Evolutionary conservation across 2,888 invertebrate species (phyloP), one percentile per base, ranked within the genome.

Genomic region (Rhagium mordax): DNA sequence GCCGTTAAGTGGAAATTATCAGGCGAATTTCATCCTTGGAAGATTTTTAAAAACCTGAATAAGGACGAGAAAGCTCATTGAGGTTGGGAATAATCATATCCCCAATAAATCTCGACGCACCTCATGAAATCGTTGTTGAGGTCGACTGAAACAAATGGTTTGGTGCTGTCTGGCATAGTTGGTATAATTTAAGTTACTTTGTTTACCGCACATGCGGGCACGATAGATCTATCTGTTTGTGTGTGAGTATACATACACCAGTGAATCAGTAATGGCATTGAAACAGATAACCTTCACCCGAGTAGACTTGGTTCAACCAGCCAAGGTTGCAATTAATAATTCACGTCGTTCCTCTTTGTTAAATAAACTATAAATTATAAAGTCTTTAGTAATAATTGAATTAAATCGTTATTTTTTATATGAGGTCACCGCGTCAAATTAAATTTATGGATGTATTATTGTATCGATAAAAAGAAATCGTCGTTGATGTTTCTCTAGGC

Each of bases 301-400:
- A 72, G 77, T 76, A 74, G 78, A 78, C 72, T 70, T 75, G 75
- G 74, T 80, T 77, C 74, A 74, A 70, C 77, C 74, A 74, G 75
- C 78, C 82, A 81, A 81, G 82, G 81, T 76, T 79, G 78, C 72
- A 68, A 79, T 81, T 79, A 81, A 79, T 80, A 81, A 81, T 82
- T 80, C 80, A 78, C 75, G 57, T 77, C 76, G 71, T 75, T 78
- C 75, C 74, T 65, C 72, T 76, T 72, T 74, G 74, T 74, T 78
- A 74, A 78, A 74, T 74, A 74, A 65, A 71, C 67, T 27, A 65
- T 18, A 61, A 69, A 71, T 62, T 51, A 49, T 53, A 62, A 73
- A 41, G 64, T 67, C 59, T 59, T 73, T 74, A 53, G 33, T 65
- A 60, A 24, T 65, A 72, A 74, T 73, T 70, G 55, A 65, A 60